Conservation (phyloP, 2,888 invertebrate genomes). For the Catocala nupta region DNA sequence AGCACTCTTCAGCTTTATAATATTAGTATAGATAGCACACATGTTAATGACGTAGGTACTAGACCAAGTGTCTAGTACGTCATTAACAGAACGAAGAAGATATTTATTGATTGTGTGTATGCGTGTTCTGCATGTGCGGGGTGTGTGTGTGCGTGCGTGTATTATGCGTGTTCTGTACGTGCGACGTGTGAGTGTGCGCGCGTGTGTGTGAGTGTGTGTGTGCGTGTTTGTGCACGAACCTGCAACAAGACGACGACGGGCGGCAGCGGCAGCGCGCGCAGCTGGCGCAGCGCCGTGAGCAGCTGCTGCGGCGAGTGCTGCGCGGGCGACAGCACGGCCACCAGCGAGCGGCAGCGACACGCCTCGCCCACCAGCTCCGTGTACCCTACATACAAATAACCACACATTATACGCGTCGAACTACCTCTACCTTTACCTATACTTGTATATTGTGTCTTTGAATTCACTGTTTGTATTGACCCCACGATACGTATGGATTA, state of each 20-base stretch:
- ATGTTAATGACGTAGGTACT: no score
- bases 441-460: no score
- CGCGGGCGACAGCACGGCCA: slow-evolving; percentile 80
- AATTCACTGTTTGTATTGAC: no score
- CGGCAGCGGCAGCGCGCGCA: slow-evolving; percentile 73
- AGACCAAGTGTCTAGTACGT: no score
- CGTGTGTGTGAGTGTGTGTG: no score
- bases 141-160: no score
- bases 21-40: no score
- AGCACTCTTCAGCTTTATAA: no score
- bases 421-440: not conserved
- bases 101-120: not conserved
- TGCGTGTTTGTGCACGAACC: slow-evolving; percentile 53
- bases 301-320: slow-evolving; percentile 77
- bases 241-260: slow-evolving; percentile 81
- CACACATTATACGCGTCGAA: not conserved
- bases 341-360: slow-evolving; percentile 75
- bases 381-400: slow-evolving; percentile 76
- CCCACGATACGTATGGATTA: no score
- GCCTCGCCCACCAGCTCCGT: slow-evolving; percentile 76
- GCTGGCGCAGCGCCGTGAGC: slow-evolving; percentile 72
- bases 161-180: no score
- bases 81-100: not conserved
- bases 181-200: no score
- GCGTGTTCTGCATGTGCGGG: no score